Evolutionary conservation across 2,797 vertebrate species (phyloP), one percentile per base, ranked within the genome.

Genomic region (Helicolenus hilgendorfi): DNA sequence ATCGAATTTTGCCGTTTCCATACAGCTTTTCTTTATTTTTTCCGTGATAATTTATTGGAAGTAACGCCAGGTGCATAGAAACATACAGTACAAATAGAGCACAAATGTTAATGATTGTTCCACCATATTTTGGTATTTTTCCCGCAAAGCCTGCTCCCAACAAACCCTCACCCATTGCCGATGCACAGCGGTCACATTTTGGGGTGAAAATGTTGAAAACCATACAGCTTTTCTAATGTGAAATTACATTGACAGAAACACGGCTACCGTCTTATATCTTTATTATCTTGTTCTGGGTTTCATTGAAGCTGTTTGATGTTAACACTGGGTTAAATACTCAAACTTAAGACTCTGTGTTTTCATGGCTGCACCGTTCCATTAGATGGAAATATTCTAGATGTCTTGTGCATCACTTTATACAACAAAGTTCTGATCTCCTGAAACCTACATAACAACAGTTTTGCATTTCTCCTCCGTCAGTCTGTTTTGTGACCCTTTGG

Each of bases 401-500:
- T 64, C 62, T 14, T 29, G 11, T 38, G 55, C 20, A 18, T 31
- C 20, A 31, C 24, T 31, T 41, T 53, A 53, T 53, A 53, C 49
- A 53, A 53, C 22, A 38, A 27, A n/a, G 24, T 60, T 9, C 20
- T 63, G 38, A 63, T 62, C 18, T 20, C 11, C 70, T 7, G 45
- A 77, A 72, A 38, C 73, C 20, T 31, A 31, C 59, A 5, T 15
- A 22, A 7, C 7, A 33, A 20, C 35, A 67, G 26, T 24, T 70
- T 22, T 56, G 13, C 5, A 59, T 41, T 11, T 49, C 26, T 73
- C 14, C 67, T 71, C 49, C 22, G 59, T 11, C 35, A 27, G 38
- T 84, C 81, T 60, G 55, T 65, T 79, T 70, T n/a, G 2, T 41
- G 80, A 81, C 62, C 65, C 70, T 27, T 26, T 26, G 83, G 76